phyloP scores from a whole-genome alignment of 2,113 vertebrate species.

The Charadrius vociferus region DNA sequence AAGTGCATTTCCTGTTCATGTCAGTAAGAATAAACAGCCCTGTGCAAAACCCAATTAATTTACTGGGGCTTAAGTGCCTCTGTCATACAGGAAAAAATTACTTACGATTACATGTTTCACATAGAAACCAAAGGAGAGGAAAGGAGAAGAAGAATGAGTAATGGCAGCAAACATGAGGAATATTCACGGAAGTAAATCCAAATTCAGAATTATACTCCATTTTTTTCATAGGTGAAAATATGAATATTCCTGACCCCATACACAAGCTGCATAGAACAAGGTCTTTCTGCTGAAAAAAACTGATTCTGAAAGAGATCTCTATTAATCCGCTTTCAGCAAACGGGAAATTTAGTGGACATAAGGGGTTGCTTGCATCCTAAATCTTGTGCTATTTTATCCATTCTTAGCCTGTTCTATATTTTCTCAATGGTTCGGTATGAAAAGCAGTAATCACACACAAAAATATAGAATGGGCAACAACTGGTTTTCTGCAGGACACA shows the following conservation, averaged over 20 bases:
- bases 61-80: neutral
- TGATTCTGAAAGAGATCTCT: neutral
- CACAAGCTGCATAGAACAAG: neutral
- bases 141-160: neutral
- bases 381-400: neutral
- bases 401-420: neutral
- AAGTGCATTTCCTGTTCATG: constrained; percentile 14
- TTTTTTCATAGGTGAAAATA: neutral
- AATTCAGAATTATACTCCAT: neutral
- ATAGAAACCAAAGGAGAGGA: neutral
- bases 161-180: neutral
- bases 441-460: neutral
- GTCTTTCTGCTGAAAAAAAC: neutral
- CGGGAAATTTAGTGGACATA: neutral
- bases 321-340: neutral
- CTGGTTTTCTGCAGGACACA: neutral
- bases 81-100: neutral
- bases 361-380: neutral
- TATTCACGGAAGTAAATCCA: neutral
- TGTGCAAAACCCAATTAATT: neutral
- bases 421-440: neutral
- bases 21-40: constrained; percentile 2
- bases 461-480: neutral
- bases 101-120: neutral
- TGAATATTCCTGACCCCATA: neutral